phyloP scores from a whole-genome alignment of 2,797 vertebrate species.

The Anomalospiza imberbis region DNA sequence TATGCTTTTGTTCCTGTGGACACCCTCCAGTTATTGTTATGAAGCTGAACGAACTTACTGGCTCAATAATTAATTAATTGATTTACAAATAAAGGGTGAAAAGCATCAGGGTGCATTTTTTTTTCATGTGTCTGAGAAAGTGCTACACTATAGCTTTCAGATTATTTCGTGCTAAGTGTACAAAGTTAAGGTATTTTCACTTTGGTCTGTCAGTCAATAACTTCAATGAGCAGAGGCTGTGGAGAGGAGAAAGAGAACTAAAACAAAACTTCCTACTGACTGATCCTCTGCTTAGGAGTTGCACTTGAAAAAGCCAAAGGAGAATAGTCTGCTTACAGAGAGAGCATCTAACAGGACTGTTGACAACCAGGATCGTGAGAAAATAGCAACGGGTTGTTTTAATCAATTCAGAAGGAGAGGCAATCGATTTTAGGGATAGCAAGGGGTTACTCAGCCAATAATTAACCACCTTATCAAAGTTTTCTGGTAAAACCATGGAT shows the following conservation, averaged over 20 bases:
- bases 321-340: background rate
- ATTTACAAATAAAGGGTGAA: slow-evolving; percentile 23
- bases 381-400: slow-evolving; percentile 48
- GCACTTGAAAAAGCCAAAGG: background rate
- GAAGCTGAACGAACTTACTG: background rate
- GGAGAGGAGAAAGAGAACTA: background rate
- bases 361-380: slow-evolving; percentile 67
- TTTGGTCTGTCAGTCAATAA: slow-evolving; percentile 40
- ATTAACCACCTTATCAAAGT: slow-evolving; percentile 66
- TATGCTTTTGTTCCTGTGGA: background rate
- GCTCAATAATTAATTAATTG: slow-evolving; percentile 19
- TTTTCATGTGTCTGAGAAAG: background rate
- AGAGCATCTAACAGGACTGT: background rate
- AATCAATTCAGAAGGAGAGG: slow-evolving; percentile 58
- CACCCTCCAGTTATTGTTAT: background rate
- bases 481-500: slow-evolving; percentile 59
- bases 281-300: background rate
- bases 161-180: background rate
- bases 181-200: background rate
- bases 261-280: background rate
- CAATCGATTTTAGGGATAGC: slow-evolving; percentile 65
- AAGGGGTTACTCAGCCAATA: slow-evolving; percentile 53
- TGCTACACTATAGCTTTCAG: background rate
- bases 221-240: background rate
- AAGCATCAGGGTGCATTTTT: background rate